phyloP scores from a whole-genome alignment of 2,888 invertebrate species.

The Sinelater perroti region DNA sequence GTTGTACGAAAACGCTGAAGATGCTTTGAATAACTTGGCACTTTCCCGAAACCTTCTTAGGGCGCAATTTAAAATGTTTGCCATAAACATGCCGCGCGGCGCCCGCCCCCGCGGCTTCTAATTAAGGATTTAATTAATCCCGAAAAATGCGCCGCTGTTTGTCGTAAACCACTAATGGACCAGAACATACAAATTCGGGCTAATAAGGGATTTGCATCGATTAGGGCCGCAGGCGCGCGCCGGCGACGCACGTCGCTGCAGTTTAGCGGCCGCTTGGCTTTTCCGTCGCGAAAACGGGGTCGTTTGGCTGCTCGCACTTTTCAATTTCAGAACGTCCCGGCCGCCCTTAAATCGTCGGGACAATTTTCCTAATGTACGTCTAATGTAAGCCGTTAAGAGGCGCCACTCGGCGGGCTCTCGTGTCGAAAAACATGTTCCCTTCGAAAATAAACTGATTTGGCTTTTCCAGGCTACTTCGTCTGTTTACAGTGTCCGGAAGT shows the following conservation, averaged over 20 bases:
- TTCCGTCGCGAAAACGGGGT: too few relatives aligned
- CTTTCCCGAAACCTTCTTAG: background rate
- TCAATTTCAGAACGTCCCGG: constrained; percentile 30
- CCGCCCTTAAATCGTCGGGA: constrained; percentile 25
- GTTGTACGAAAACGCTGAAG: constrained; percentile 1
- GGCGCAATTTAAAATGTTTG: constrained; percentile 18
- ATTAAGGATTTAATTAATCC: constrained; percentile 21
- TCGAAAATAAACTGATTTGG: constrained; percentile 22
- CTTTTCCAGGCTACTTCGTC: constrained; percentile 12
- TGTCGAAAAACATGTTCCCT: constrained; percentile 14
- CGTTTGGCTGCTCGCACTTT: constrained; percentile 22
- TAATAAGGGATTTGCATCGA: background rate
- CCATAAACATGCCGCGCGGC: constrained; percentile 10
- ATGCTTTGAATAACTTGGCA: constrained; percentile 5
- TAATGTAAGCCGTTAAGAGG: constrained; percentile 28
- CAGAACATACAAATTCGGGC: constrained; percentile 12
- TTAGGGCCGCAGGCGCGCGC: too few relatives aligned
- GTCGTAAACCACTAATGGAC: constrained; percentile 11
- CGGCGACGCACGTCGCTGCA: too few relatives aligned
- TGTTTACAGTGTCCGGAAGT: constrained; percentile 25
- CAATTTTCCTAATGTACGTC: constrained; percentile 33
- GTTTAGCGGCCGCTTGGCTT: too few relatives aligned
- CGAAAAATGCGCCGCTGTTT: constrained; percentile 3
- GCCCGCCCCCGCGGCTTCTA: constrained; percentile 1
- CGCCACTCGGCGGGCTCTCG: constrained; percentile 2